Percentiles rank a stretch among this genome's conserved stretches.
These are phyloP conservation scores for Cosmorhoe ocellata DNA, from an alignment of 2,888 invertebrate species.

Conservation along the genomic window DNA sequence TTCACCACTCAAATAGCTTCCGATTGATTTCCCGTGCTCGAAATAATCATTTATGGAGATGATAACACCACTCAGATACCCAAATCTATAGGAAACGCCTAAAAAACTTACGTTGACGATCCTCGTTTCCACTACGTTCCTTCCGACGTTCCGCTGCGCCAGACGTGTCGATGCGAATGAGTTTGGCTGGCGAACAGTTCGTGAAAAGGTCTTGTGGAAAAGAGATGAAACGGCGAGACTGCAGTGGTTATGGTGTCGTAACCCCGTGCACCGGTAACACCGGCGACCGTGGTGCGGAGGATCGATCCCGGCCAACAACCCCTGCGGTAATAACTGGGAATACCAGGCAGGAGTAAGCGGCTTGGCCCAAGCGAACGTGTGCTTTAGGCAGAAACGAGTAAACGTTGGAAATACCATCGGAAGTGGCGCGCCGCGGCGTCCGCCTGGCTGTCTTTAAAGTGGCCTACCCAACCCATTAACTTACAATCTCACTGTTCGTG, in stretches of 20 bases:
- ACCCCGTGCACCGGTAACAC: conserved; percentile 70
- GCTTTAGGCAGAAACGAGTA: conserved; percentile 40
- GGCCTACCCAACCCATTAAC: conserved; percentile 12
- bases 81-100: conserved; percentile 20
- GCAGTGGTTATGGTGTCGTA: conserved; percentile 64
- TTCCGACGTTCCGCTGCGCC: conserved; percentile 27
- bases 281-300: conserved; percentile 58
- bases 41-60: conserved; percentile 48
- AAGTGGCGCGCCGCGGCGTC: conserved; percentile 48
- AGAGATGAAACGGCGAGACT: conserved; percentile 43
- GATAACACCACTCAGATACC: conserved; percentile 38
- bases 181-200: conserved; percentile 23
- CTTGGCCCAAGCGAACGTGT: conserved; percentile 39
- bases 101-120: conserved; percentile 6
- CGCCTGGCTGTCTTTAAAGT: conserved; percentile 51
- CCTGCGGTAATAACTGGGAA: conserved; percentile 74
- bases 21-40: conserved; percentile 74
- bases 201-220: conserved; percentile 35
- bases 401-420: conserved; percentile 67
- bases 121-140: conserved; percentile 8
- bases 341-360: conserved; percentile 70
- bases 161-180: conserved; percentile 27
- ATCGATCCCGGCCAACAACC: conserved; percentile 80
- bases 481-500: conserved; percentile 3
- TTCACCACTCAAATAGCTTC: conserved; percentile 77